A percentile compares a stretch with the other conserved stretches of the same genome.
phyloP scores from a whole-genome alignment of 2,888 invertebrate species.

The Eristalis arbustorum region DNA sequence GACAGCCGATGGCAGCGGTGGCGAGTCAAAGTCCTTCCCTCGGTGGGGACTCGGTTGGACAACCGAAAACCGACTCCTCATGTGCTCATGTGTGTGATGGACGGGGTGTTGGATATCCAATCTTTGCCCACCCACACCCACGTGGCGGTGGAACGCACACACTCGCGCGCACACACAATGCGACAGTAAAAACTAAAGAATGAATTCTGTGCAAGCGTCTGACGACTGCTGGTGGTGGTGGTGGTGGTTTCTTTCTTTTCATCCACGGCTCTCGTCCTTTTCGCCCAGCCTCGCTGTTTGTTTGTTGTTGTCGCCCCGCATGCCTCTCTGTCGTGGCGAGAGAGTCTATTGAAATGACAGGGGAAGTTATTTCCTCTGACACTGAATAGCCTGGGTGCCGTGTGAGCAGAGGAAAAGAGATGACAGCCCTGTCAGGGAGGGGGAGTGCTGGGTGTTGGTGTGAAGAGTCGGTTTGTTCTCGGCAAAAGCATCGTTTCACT shows the following conservation, averaged over 20 bases:
- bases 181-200: conserved; percentile 33
- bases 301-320: conserved; percentile 34
- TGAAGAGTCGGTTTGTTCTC: conserved; percentile 32
- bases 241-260: conserved; percentile 7
- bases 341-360: conserved; percentile 65
- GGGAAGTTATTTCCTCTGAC: conserved; percentile 68
- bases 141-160: conserved; percentile 31
- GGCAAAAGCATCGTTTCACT: conserved; percentile 14
- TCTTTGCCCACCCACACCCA: conserved; percentile 35
- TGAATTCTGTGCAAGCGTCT: conserved; percentile 19
- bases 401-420: conserved; percentile 26
- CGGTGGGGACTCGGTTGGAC: conserved; percentile 16
- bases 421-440: conserved; percentile 60
- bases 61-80: conserved; percentile 37
- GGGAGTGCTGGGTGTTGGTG: background rate
- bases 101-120: conserved; percentile 46
- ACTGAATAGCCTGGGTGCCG: conserved; percentile 57
- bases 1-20: background rate
- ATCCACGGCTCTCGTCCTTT: background rate
- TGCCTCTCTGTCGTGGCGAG: conserved; percentile 32
- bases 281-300: conserved; percentile 5
- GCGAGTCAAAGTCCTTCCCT: conserved; percentile 10
- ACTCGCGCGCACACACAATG: too few relatives aligned
- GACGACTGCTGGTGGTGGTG: too few relatives aligned
- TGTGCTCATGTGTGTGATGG: conserved; percentile 6